These are phyloP conservation scores for Psittacus erithacus DNA, from an alignment of 2,113 vertebrate species.

Conservation along the genomic window DNA sequence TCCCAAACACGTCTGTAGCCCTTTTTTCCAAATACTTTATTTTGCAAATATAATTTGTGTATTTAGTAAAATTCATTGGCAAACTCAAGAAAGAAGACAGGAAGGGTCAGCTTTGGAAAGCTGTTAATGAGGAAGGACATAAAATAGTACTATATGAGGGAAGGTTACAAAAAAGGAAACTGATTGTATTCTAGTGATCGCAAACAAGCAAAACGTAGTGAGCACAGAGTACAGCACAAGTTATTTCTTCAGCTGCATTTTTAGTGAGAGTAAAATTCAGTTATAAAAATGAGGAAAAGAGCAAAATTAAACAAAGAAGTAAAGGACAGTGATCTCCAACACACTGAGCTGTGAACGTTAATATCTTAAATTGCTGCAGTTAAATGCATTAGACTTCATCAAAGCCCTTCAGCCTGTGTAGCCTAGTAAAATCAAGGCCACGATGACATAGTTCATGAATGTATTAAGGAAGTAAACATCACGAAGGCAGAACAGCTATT, in stretches of 20 bases:
- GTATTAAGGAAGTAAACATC: neutral
- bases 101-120: neutral
- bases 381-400: neutral
- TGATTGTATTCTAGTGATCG: neutral
- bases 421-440: neutral
- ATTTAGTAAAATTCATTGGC: neutral
- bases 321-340: neutral
- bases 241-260: neutral
- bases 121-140: neutral
- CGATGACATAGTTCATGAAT: fast-evolving
- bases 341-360: neutral
- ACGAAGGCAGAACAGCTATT: neutral
- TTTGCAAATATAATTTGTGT: neutral
- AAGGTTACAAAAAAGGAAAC: neutral
- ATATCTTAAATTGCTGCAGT: neutral
- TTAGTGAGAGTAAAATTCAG: neutral
- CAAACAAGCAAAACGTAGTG: neutral
- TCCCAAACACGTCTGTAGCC: neutral
- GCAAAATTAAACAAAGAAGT: neutral
- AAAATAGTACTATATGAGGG: neutral
- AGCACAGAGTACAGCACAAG: neutral
- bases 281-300: neutral
- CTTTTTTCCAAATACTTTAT: neutral
- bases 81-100: neutral
- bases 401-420: neutral